Base-by-base conservation (phyloP, 2,113 vertebrate species). In the Dipodomys spectabilis region DNA sequence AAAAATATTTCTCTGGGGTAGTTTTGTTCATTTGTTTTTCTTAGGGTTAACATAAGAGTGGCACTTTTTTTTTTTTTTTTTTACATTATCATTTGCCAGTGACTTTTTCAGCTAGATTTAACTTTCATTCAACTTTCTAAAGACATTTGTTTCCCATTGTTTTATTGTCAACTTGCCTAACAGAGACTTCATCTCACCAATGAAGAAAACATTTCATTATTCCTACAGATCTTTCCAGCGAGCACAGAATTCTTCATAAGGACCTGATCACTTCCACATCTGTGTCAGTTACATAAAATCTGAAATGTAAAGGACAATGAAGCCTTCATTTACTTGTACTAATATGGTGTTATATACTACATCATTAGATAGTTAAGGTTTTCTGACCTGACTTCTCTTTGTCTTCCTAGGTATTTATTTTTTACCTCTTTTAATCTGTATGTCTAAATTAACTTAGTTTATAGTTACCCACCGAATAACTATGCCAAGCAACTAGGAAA, bases 351-450 rank as follows among this genome's bases (percentile, higher is more conserved):
- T 94, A 95, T 39, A 79, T 95, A 65, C 39, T 82, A 89, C 87
- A 95, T 96, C 87, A 79, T 78, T 94, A 97, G 95, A 85, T 95
- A 95, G 93, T 93, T 95, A 93, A 82, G 96, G 88, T 93, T 97
- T 95, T 92, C 94, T 94, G 79, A 93, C 82, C 94, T 94, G 95
- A 93, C 77, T 95, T 92, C 92, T 96, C 80, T 95, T 79, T 95
- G 97, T 97, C 97, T 97, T 97, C 90, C 85, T 97, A 96, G 97
- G 82, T 97, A 97, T 97, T 97, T 97, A 97, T 97, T 97, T 97
- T 94, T 97, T 96, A 95, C 64, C 79, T 93, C 90, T 93, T 93
- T 96, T 88, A 96, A 95, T 92, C 95, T 96, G 68, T 96, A 44
- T 96, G 94, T 96, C 96, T 95, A 92, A 95, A 93, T 96, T 97